A percentile compares a stretch with the other conserved stretches of the same genome.
These are phyloP conservation scores for Micrasema minimum DNA, from an alignment of 1,140 invertebrate genomes.

Conservation along the genomic window DNA sequence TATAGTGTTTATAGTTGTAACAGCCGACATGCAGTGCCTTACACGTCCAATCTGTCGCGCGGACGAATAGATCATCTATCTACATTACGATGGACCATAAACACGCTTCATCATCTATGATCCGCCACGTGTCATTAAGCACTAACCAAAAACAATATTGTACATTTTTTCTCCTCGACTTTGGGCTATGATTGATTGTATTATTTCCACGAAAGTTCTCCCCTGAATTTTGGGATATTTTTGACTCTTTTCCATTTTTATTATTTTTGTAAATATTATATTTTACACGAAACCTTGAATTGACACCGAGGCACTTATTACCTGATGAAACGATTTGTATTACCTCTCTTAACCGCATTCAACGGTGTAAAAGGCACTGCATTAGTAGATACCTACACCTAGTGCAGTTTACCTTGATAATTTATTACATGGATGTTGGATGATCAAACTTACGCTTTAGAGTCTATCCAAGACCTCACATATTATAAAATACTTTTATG, in stretches of 20 bases:
- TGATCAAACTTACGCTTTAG: too few species aligned
- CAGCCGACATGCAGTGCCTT: neutral
- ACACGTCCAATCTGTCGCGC: conserved; percentile 25
- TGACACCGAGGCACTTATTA: neutral
- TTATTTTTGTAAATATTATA: neutral
- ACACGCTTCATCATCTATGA: conserved; percentile 39
- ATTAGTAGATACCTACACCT: too few species aligned
- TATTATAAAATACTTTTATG: too few species aligned
- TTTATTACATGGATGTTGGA: too few species aligned
- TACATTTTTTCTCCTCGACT: conserved; percentile 13
- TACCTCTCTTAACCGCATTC: neutral
- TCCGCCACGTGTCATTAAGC: conserved; percentile 34
- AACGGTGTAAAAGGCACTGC: too few species aligned
- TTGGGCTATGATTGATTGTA: conserved; percentile 25
- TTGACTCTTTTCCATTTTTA: neutral
- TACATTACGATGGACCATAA: conserved; percentile 36
- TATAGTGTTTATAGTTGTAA: neutral
- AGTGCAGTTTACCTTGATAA: too few species aligned
- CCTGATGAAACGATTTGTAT: neutral
- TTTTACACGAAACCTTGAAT: neutral
- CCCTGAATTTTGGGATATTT: neutral
- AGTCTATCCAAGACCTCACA: too few species aligned
- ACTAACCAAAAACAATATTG: conserved; percentile 34
- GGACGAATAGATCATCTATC: conserved; percentile 28
- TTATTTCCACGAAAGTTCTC: neutral